Percentiles rank a stretch among this genome's conserved stretches.
phyloP scores from a whole-genome alignment of 2,113 vertebrate genomes.

The Pipa parva region DNA sequence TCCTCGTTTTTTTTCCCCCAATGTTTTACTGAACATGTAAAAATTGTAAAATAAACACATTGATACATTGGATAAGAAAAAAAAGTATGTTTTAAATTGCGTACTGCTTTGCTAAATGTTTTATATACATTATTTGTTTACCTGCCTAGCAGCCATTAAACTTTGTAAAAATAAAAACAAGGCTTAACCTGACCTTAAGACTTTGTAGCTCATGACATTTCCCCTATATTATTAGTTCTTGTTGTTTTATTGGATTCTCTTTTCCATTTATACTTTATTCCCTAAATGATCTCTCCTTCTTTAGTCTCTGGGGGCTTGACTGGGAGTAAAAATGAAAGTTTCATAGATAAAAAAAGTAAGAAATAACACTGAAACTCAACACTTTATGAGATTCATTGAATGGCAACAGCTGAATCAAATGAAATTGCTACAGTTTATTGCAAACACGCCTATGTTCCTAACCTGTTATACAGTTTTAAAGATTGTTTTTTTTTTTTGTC shows the following conservation, averaged over 20 bases:
- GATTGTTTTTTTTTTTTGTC: conserved; percentile 51
- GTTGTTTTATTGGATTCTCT: conserved; percentile 50
- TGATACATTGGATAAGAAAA: too few species aligned
- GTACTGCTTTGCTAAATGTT: neutral
- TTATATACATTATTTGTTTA: conserved; percentile 15
- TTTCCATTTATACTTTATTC: conserved; percentile 53
- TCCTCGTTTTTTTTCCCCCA: too few species aligned
- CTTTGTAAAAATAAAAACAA: conserved; percentile 35
- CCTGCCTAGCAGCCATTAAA: conserved; percentile 6
- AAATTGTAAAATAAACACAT: too few species aligned
- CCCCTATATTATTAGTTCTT: conserved; percentile 44
- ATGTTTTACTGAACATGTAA: too few species aligned
- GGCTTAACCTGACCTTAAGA: conserved; percentile 39
- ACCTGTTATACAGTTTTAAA: conserved; percentile 57
- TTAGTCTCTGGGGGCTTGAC: conserved; percentile 54
- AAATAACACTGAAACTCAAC: conserved; percentile 56
- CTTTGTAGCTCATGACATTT: conserved; percentile 32
- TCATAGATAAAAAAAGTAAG: conserved; percentile 48
- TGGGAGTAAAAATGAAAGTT: conserved; percentile 56
- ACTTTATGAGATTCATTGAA: conserved; percentile 54
- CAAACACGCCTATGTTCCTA: conserved; percentile 55
- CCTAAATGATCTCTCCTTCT: conserved; percentile 51
- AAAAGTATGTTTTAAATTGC: neutral
- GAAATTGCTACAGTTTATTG: conserved; percentile 59
- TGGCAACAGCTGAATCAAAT: conserved; percentile 55